Percentiles rank a stretch among this genome's conserved stretches.
phyloP scores from a whole-genome alignment of 1,140 invertebrate genomes.

The Hylaeus volcanicus region DNA sequence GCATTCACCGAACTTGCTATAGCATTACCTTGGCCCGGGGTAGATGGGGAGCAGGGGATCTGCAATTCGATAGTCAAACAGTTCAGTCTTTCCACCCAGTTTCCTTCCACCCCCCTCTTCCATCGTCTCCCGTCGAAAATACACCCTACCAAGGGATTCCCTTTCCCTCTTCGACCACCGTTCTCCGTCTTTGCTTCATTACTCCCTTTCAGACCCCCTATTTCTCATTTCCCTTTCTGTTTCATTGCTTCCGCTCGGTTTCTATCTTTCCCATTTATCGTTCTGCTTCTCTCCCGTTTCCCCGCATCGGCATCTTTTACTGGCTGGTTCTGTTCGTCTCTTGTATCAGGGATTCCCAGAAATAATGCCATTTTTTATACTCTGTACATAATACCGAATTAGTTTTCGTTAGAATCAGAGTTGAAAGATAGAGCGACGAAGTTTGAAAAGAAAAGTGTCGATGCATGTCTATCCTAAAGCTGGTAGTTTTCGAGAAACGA shows the following conservation, averaged over 20 bases:
- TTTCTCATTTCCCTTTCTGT: too few relatives aligned
- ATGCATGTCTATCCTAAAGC: too few relatives aligned
- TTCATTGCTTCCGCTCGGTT: not conserved
- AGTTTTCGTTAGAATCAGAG: too few relatives aligned
- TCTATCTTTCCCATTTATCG: not conserved
- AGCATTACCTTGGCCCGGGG: not conserved
- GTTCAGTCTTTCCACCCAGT: not conserved
- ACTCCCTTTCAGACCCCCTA: not conserved
- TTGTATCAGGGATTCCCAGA: too few relatives aligned
- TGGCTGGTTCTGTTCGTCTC: not conserved
- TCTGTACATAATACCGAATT: too few relatives aligned
- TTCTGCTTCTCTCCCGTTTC: too few relatives aligned
- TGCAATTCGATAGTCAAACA: conserved; percentile 10
- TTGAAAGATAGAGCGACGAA: too few relatives aligned
- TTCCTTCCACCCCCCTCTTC: not conserved
- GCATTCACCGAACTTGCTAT: not conserved
- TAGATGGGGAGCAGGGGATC: not conserved
- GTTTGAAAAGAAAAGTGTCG: too few relatives aligned
- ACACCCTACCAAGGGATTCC: not conserved
- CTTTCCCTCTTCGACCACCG: not conserved
- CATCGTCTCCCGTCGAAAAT: conserved; percentile 23
- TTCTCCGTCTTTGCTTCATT: not conserved
- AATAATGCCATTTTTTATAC: too few relatives aligned
- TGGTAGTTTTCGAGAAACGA: too few relatives aligned
- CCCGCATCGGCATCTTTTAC: too few relatives aligned